Conservation (phyloP, 2,113 vertebrate species). For the Sigmodon hispidus region DNA sequence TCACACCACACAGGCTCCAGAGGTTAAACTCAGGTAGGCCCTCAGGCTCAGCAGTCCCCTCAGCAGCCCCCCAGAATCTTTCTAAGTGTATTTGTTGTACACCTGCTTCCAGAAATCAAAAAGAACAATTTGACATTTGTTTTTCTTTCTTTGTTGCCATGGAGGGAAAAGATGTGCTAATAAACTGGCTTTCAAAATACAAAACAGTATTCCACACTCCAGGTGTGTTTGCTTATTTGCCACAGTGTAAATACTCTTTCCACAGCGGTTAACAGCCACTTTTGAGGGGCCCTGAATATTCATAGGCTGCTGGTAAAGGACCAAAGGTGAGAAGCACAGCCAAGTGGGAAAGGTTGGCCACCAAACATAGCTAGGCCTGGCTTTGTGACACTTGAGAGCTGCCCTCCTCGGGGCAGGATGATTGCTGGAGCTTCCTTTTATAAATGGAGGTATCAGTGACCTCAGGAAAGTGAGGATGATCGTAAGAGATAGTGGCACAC, state of each 20-base stretch:
- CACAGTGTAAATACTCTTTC: not conserved
- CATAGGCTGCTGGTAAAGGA: not conserved
- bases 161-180: not conserved
- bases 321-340: not conserved
- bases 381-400: not conserved
- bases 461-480: not conserved
- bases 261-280: not conserved
- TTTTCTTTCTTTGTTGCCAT: not conserved
- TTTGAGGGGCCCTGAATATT: not conserved
- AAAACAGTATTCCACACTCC: not conserved
- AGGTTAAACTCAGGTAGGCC: not conserved
- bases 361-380: not conserved
- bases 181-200: constrained; percentile 10
- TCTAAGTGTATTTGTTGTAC: not conserved
- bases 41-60: not conserved
- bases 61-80: not conserved
- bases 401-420: not conserved
- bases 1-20: too few species aligned
- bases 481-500: not conserved
- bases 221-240: not conserved
- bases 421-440: not conserved
- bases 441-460: not conserved
- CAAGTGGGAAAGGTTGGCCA: not conserved
- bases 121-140: not conserved
- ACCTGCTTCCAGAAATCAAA: constrained; percentile 35